Base-by-base conservation (phyloP, 2,888 invertebrate genomes). In the Cataglyphis albicans region DNA sequence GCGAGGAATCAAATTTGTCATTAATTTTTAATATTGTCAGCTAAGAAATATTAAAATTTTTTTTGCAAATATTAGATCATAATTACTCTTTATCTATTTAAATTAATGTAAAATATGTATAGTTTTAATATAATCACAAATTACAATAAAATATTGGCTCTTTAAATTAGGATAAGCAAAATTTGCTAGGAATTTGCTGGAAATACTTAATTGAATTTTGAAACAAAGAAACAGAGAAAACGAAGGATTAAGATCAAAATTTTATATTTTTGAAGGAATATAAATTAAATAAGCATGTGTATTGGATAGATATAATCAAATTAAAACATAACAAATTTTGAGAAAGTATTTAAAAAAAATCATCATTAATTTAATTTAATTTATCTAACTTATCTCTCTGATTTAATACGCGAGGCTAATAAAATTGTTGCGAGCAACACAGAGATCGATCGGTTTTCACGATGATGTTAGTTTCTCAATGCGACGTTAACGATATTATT, bases 391-490 rank as follows among this genome's bases (percentile, higher is more conserved):
- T 35, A 35, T 35, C 32, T 6, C 32, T 35, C 0, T 4, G 7
- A 52, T 52, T 52, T 52, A n/a, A 18, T 48, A 48, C 2, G 48
- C 48, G n/a, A 48, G 48, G 18, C 7, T n/a, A 48, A 2, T 52
- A 52, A 52, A 52, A n/a, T 7, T 52, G 15, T 52, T 52, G 48
- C 7, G 52, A 52, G 18, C 7, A 65, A 18, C 2, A 25, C 9
- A 68, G 29, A 67, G 29, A 68, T 72, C 35, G 74, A 52, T 76
- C 5, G 52, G 1, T 18, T 52, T 52, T 55, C n/a, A 7, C 38
- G 25, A 38, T 41, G 44, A 72, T 9, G 44, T 72, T 72, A 61
- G 32, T 48, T 72, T 35, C 72, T 32, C 18, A 55, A 44, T 74
- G 41, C 12, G 15, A 9, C 32, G 38, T 55, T 57, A 38, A 59